Evolutionary conservation across 2,113 vertebrate species (phyloP).

Genomic region (Campylomormyrus tamandua): DNA sequence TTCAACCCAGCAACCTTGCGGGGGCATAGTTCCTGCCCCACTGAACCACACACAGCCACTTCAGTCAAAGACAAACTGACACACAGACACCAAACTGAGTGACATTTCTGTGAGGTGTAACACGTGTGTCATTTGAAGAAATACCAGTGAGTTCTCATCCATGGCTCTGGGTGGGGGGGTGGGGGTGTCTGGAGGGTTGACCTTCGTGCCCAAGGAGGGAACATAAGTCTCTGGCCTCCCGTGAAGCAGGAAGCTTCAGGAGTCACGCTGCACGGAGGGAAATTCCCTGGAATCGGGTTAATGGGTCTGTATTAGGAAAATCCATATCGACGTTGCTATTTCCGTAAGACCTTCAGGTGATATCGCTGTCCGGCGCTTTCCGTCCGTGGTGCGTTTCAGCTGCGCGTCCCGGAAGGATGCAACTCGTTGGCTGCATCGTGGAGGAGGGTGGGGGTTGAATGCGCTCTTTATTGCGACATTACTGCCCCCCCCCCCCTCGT

Average conservation of each 20-base stretch:
- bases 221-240: not conserved
- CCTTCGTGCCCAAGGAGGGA: not conserved
- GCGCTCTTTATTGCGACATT: not conserved
- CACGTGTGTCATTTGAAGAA: not conserved
- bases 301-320: slow-evolving; percentile 14
- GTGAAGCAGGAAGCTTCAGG: too few relatives aligned
- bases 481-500: not conserved
- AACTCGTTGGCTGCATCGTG: not conserved
- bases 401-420: not conserved
- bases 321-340: slow-evolving; percentile 7
- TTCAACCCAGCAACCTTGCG: not conserved
- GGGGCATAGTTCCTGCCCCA: not conserved
- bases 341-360: slow-evolving; percentile 7
- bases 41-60: not conserved
- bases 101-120: not conserved
- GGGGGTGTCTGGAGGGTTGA: not conserved
- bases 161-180: not conserved
- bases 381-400: not conserved
- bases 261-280: not conserved
- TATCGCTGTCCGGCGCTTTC: too few relatives aligned
- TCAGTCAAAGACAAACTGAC: not conserved
- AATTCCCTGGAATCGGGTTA: not conserved
- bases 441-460: not conserved
- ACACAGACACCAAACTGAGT: not conserved
- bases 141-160: not conserved